Evolutionary conservation across 2,113 vertebrate genomes (phyloP), one percentile per base, ranked within the genome.

Genomic region (Xiphophorus couchianus): DNA sequence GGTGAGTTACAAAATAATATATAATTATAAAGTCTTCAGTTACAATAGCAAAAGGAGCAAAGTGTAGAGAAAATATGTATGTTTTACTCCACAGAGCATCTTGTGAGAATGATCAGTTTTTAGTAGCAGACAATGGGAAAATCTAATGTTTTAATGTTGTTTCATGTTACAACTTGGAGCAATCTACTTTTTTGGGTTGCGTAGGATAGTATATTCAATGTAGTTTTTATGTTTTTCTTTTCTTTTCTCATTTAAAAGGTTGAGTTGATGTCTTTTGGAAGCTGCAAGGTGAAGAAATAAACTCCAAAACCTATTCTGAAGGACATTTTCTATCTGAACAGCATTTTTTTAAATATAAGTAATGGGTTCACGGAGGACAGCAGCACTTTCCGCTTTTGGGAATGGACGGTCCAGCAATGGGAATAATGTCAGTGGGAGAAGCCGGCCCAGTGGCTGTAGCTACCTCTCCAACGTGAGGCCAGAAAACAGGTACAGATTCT

Each of bases 401-500:
- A 94, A 91, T 77, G 92, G 93, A 58, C 82, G 90, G 44, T 76
- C 87, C 62, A 85, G 70, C 74, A 87, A 90, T 12, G 94, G 84
- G 1, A 90, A 91, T 31, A 86, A 93, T 63, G 66, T 51, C 51
- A 83, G 48, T 11, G 90, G 92, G 3, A 94, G 77, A 6, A 35
- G 73, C 5, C 92, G 95, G 66, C 89, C 94, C 0, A 84, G 93
- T 67, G 88, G 95, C 44, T 95, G 94, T 84, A 97, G 91, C 86
- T 98, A 98, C 77, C 87, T 98, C 81, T 95, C 96, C 31, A 94
- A 91, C 42, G 94, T 97, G 84, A 93, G 96, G 73, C 96, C 96
- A 0, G 96, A 94, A 85, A 94, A 93, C 94, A 98, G 97, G 97
- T 98, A 92, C 35, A 66, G 58, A 37, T 35, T n/a, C 68, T 37